phyloP scores from a whole-genome alignment of 2,888 invertebrate species.

The Resseliella maxima region DNA sequence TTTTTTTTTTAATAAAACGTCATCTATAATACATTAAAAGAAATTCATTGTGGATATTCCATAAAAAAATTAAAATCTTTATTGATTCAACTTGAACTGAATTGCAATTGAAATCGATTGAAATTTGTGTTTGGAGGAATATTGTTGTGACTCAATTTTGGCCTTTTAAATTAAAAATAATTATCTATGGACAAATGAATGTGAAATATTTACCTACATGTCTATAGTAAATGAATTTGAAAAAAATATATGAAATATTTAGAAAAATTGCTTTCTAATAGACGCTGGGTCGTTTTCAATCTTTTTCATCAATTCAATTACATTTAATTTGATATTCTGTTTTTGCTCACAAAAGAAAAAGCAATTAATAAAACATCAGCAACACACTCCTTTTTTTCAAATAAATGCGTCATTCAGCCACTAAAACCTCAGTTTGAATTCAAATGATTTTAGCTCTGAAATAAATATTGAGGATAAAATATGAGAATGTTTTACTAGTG shows the following conservation, averaged over 20 bases:
- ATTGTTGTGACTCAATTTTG: slow-evolving; percentile 23
- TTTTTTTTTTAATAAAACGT: background rate
- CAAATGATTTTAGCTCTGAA: background rate
- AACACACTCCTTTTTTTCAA: background rate
- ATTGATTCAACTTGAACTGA: background rate
- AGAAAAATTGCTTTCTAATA: background rate
- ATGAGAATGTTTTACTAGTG: background rate
- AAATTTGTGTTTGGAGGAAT: background rate
- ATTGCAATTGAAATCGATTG: slow-evolving; percentile 1
- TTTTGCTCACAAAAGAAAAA: background rate
- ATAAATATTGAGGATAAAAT: background rate
- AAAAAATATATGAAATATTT: background rate
- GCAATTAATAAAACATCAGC: slow-evolving; percentile 31
- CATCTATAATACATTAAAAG: slow-evolving; percentile 35
- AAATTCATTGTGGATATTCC: background rate
- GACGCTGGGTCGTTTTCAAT: background rate
- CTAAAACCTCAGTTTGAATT: too few relatives aligned
- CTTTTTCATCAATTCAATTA: background rate
- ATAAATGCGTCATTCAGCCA: background rate
- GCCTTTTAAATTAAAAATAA: background rate
- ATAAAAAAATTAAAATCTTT: background rate
- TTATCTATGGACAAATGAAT: background rate
- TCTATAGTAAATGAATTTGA: background rate
- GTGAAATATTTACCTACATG: background rate
- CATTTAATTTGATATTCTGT: background rate